Evolutionary conservation across 1,140 invertebrate species (phyloP), one percentile per base, ranked within the genome.

Genomic region (Euglossa dilemma): DNA sequence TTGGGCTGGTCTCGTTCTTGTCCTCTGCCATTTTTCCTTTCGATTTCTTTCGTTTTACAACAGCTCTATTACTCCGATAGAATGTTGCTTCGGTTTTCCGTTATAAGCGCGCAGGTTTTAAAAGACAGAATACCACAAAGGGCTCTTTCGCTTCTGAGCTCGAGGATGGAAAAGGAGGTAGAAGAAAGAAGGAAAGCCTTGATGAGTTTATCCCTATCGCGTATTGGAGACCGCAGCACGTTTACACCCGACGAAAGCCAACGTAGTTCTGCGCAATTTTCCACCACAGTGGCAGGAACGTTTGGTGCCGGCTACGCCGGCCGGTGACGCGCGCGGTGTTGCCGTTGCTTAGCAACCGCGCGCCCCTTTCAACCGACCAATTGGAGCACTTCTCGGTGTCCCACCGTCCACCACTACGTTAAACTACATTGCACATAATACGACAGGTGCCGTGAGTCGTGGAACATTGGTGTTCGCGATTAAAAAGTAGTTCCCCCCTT

Each of bases 21-120:
- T 94, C 94, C 86, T 94, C 94, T 88, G 93, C 93, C 94, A 95
- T 94, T 83, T 91, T 92, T 84, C 52, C 18, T 78, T 67, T 61
- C 28, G 47, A 25, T 63, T 73, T 47, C 47, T 74, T 45, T 80
- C n/a, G 56, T 12, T 18, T 20, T 56, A 54, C 28, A 36, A 12
- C 47, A 23, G 18, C 69, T 71, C 12, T 67, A 23, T 67, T 23
- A 25, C n/a, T 52, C 47, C 64, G 20, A 45, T 45, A 20, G 23
- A 23, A 23, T 23, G 4, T 43, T 25, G 23, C 3, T 56, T 45
- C n/a, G 6, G 14, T 18, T n/a, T 18, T 36, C 50, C 9, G 63
- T 18, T 23, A 11, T 0, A 28, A 70, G 23, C 52, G 50, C 36
- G 36, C 23, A 70, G 25, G 8, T 43, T 50, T 70, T 23, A 5